Base-by-base conservation (phyloP, 2,113 vertebrate species). In the Microtus oregoni region DNA sequence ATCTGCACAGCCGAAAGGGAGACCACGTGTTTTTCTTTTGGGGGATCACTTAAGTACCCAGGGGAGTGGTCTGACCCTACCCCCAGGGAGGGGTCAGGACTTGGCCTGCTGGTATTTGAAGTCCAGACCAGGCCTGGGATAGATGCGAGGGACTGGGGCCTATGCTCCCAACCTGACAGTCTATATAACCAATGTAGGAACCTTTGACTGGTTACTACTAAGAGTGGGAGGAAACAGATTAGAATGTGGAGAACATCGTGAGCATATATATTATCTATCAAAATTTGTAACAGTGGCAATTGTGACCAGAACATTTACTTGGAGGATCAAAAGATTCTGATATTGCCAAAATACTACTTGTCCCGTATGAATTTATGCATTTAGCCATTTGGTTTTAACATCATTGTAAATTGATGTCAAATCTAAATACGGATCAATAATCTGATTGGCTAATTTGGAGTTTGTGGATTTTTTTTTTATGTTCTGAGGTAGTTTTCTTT, bases 401-500 rank as follows among this genome's bases (percentile, higher is more conserved):
- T 24, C 8, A 35, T 68, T 91, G 35, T 70, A 32, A 77, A 75
- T 58, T 89, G 86, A 52, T 86, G 73, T 78, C 90, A 85, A 94
- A 28, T 91, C 52, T 83, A 81, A 91, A 68, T 91, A 83, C 32
- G 41, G 30, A 88, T 67, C 79, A 63, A 83, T 75, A 76, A 90
- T 79, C 44, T 77, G 79, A 63, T 91, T 11, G 72, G 2, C 11
- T 87, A 63, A 78, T 26, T 30, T 44, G 76, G 61, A 95, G 52
- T 90, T 90, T 88, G 68, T 90, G 88, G 47, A 91, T 89, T 8
- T 32, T 67, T 52, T 14, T 82, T 6, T 79, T 79, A 86, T 88
- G 92, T 97, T 92, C 55, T 96, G 63, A 94, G 35, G 68, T 88
- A 75, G 24, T 73, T 90, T 94, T 90, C 38, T 19, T 92, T 81